Evolutionary conservation across 2,888 invertebrate species (phyloP), one percentile per base, ranked within the genome.

Genomic region (Hirtodrosophila alboralis): DNA sequence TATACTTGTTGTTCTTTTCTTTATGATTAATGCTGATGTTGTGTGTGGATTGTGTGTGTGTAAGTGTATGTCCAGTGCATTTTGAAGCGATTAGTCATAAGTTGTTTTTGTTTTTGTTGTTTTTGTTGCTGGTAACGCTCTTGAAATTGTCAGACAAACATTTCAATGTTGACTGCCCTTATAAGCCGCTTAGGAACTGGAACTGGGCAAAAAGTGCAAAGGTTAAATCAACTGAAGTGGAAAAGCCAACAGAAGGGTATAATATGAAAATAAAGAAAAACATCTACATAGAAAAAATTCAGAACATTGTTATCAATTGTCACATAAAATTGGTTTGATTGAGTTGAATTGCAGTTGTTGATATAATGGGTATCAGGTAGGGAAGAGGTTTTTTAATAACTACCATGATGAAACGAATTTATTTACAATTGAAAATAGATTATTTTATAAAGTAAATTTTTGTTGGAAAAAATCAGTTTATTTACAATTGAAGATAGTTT

Each of bases 71-170:
- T 49, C 63, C 57, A 67, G 41, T 67, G 62, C 71, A 75, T 71
- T 73, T 37, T 67, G 38, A 49, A 43, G 61, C 71, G 67, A 78
- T 79, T 77, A 80, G 67, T 80, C 78, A 78, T 63, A 27, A 49
- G 28, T 43, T 27, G 16, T 52, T 4, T 2, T 48, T 30, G 33
- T 41, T 43, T 30, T 44, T 27, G 47, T 34, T 56, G 34, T 28
- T 41, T 44, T 26, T 23, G 49, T 34, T 54, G 36, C 30, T 43
- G 23, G 43, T 31, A 12, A 51, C 47, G 52, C 48, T 53, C 70
- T 70, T 69, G 56, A 60, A 64, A 59, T 31, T 59, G 51, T 54
- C 68, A 37, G 48, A 27, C 45, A 43, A 54, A 41, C 44, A 40
- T 48, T 56, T 53, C 61, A 59, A 62, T 44, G 61, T 44, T 57